Evolutionary conservation across 2,888 invertebrate genomes (phyloP), one percentile per base, ranked within the genome.

Genomic region (Poecilus cupreus): DNA sequence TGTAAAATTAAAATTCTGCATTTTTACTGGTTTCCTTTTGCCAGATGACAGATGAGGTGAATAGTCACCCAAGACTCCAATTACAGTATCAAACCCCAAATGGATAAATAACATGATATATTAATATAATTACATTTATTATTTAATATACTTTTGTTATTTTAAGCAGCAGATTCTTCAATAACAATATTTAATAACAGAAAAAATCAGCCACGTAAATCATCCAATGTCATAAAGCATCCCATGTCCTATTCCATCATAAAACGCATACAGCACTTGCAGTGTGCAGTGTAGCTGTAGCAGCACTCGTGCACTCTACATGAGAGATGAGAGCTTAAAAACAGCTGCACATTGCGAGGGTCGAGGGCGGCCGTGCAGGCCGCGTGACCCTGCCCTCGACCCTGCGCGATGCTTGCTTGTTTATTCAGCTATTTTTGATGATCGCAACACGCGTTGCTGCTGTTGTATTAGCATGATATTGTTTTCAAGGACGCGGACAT

Each of bases 401-500:
- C 32, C 60, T 60, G 49, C 18, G 16, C n/a, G n/a, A n/a, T n/a
- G n/a, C n/a, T n/a, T n/a, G 43, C 54, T 68, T 32, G 32, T 68
- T 68, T 68, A 68, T 68, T 68, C 64, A 68, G 64, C 37, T 37
- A 68, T 68, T 68, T 68, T 68, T 68, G 64, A 68, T 68, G 64
- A 68, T 68, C 32, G 64, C 64, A 68, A 20, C 64, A 32, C 18
- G 18, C 32, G 64, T 68, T 68, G 64, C 32, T 37, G 13, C 60
- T 60, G 11, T 68, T 68, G 64, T 68, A 68, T 68, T 68, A 68
- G 64, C 64, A 68, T 68, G 64, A 68, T 68, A 68, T 68, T 68
- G 64, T 68, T 68, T 60, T 68, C 64, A 68, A 68, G 64, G 64
- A 68, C 37, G 64, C 37, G 37, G 51, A 60, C 37, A 68, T 68